Evolutionary conservation across 2,113 vertebrate genomes (phyloP), one percentile per base, ranked within the genome.

Genomic region (Falco punctatus): DNA sequence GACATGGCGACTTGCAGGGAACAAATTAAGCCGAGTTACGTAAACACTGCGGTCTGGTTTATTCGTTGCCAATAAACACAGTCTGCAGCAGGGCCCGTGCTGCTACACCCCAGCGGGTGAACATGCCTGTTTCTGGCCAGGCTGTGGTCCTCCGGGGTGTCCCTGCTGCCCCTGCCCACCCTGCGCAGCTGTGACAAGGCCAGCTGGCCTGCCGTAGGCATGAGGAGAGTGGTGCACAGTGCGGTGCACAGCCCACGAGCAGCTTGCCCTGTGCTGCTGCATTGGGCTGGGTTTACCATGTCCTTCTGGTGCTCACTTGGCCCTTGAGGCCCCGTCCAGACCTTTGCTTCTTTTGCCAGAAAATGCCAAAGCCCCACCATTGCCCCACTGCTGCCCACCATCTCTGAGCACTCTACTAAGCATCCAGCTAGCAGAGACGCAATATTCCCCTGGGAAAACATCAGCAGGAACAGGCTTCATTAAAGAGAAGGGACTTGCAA

Each of bases 71-170:
- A 15, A 20, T 12, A n/a, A 65, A 17, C 49, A 22, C 20, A 12
- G 7, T 0, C 64, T 1, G 6, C 52, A 26, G 40, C 52, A 20
- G 52, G 33, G 20, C 33, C 64, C 0, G 10, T 16, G 32, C 33
- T 81, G 67, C 67, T 19, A 48, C 30, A 32, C 38, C 57, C 38
- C 46, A 15, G 33, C 6, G 3, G 38, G 42, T 38, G 66, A 66
- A 8, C 5, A 4, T 0, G 20, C 35, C 66, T 14, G 23, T 8
- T 42, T 15, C 83, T 40, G 23, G 15, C 52, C n/a, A 75, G 15
- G 40, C 49, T 10, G 38, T 8, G 21, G 21, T 27, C 13, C 33
- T 13, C 57, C 35, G 32, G 30, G 23, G 38, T 13, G 10, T 57
- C 55, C 46, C 44, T 10, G 35, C 67, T 35, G 57, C 81, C 44